Conservation (phyloP, 2,113 vertebrate genomes). For the Prionailurus bengalensis region DNA sequence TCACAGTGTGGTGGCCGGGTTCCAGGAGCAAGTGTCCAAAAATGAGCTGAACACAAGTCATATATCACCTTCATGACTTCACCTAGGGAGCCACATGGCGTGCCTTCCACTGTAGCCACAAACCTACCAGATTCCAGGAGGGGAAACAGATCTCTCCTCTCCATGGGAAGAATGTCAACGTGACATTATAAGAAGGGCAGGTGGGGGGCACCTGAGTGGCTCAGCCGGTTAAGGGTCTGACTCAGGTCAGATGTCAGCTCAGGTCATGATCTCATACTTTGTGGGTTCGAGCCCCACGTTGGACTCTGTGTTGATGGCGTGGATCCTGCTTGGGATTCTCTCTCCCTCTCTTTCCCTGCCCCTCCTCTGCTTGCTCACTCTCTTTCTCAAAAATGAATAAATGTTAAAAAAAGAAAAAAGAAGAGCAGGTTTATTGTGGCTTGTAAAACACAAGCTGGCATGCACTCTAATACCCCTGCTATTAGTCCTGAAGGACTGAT, state of each 20-base stretch:
- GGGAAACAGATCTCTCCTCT: not conserved
- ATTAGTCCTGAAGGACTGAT: not conserved
- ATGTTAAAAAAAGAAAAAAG: too few species aligned
- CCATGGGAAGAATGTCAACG: not conserved
- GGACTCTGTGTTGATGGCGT: too few species aligned
- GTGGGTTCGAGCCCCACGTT: too few species aligned
- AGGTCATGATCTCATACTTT: too few species aligned
- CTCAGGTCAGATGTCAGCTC: too few species aligned
- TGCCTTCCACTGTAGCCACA: not conserved
- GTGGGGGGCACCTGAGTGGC: too few species aligned
- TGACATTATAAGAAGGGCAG: not conserved
- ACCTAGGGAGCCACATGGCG: not conserved
- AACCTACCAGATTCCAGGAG: not conserved
- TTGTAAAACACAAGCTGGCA: not conserved
- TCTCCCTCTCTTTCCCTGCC: too few species aligned
- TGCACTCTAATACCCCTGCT: accelerated
- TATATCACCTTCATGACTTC: not conserved
- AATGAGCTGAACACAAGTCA: not conserved
- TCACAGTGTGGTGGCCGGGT: not conserved
- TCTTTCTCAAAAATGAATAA: too few species aligned
- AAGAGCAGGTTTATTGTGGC: not conserved
- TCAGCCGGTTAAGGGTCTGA: too few species aligned
- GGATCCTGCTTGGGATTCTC: too few species aligned
- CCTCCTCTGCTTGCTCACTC: too few species aligned
- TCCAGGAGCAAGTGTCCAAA: not conserved